A percentile compares a stretch with the other conserved stretches of the same genome.
Evolutionary conservation across 2,888 invertebrate species (phyloP).

Genomic region (Sturmia bella): DNA sequence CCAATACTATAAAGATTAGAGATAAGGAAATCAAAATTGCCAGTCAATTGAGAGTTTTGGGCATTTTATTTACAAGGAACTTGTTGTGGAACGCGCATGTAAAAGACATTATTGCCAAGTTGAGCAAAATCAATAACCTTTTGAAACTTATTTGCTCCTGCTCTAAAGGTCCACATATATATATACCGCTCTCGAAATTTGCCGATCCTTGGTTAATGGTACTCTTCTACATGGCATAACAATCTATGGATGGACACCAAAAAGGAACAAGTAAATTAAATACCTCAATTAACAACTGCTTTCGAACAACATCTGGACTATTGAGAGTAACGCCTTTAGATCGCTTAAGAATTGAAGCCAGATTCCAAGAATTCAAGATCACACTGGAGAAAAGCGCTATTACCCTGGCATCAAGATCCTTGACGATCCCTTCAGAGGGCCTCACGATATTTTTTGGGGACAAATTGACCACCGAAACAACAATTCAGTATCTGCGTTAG

Average conservation of each 20-base stretch:
- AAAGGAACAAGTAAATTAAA: conserved; percentile 26
- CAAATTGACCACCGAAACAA: too few species aligned
- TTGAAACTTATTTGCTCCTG: conserved; percentile 27
- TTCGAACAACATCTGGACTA: conserved; percentile 26
- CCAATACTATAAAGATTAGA: conserved; percentile 2
- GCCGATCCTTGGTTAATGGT: not conserved
- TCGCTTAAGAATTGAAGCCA: conserved; percentile 18
- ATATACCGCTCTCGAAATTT: conserved; percentile 20
- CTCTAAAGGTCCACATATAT: conserved; percentile 31
- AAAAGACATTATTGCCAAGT: not conserved
- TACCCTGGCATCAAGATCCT: too few species aligned
- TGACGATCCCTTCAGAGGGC: too few species aligned
- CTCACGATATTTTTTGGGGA: too few species aligned
- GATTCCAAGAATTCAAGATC: too few species aligned
- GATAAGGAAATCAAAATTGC: not conserved
- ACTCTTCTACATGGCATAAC: conserved; percentile 26
- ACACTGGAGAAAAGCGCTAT: too few species aligned
- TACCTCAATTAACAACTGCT: conserved; percentile 14
- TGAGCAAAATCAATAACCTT: conserved; percentile 13
- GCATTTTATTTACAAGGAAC: conserved; percentile 46
- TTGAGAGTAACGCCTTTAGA: conserved; percentile 12
- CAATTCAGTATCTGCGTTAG: too few species aligned
- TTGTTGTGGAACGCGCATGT: conserved; percentile 48
- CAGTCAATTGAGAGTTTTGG: conserved; percentile 27
- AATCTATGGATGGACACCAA: conserved; percentile 35